Base-by-base conservation (phyloP, 2,888 invertebrate genomes). In the Megaustenia siamemsis region DNA sequence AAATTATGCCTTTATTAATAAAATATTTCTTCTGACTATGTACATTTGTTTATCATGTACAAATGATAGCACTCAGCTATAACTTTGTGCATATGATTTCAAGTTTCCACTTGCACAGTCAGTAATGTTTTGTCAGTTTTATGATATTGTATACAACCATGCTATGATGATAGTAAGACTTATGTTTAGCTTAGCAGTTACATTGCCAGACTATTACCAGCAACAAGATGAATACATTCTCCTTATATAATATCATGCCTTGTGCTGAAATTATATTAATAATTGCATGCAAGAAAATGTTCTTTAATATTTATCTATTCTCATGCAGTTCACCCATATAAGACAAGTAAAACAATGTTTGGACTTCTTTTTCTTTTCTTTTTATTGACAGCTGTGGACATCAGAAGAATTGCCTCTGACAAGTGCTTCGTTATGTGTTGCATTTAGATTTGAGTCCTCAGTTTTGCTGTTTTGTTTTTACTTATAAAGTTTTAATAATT, bases 301-400 rank as follows among this genome's bases (percentile, higher is more conserved):
- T 73, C 49, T 32, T 45, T 73, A 73, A 73, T 32, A 49, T 21
- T 28, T 28, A 40, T 38, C 18, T 69, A 8, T 24, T 69, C 0
- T 40, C 40, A n/a, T n/a, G n/a, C 40, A 10, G 43, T 43, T 43
- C n/a, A 40, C 4, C 21, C 0, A 40, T 10, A 28, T 43, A 40
- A 43, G 3, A 40, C 38, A 40, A 40, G 6, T 66, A 12, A 40
- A 43, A 71, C 71, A 71, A 8, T 45, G 24, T 71, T 45, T 71
- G n/a, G 45, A 71, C 45, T 71, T 71, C n/a, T 71, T 71, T 73
- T 73, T 10, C 35, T 73, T 45, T 73, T 12, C 45, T 73, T 49
- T 49, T 73, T 18, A 32, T 45, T 32, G 5, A 73, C 49, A 38
- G 60, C 38, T 77, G 28, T 53, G 71, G 71, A 45, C 43, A 43